These are phyloP conservation scores for Poecilia wingei DNA, from an alignment of 2,797 vertebrate species.

Conservation along the genomic window DNA sequence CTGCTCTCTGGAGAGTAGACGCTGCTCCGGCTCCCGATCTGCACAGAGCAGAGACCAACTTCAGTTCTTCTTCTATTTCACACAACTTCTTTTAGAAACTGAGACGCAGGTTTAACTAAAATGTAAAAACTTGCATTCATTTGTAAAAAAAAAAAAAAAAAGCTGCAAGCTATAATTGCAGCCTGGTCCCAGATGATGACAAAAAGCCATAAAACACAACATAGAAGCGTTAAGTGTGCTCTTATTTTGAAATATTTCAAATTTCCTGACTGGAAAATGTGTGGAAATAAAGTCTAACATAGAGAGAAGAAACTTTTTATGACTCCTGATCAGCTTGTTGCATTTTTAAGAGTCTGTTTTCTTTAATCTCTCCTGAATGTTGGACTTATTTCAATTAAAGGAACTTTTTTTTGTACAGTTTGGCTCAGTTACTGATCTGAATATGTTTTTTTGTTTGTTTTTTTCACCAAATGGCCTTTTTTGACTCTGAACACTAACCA, in stretches of 20 bases:
- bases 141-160: neutral
- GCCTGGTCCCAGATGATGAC: neutral
- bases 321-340: neutral
- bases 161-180: neutral
- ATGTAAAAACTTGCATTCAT: neutral
- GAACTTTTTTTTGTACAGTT: no score
- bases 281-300: neutral
- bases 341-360: neutral
- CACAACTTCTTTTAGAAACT: neutral
- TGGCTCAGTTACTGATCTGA: no score
- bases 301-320: neutral
- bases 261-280: neutral
- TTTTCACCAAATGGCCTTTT: no score
- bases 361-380: neutral
- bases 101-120: neutral
- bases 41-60: constrained; percentile 11
- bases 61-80: neutral
- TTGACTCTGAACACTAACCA: no score
- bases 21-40: constrained; percentile 98
- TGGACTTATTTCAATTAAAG: neutral
- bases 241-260: neutral
- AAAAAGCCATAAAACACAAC: neutral
- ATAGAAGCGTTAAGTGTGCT: neutral
- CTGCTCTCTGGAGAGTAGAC: constrained; percentile 98
- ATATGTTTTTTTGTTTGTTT: no score